phyloP scores from a whole-genome alignment of 1,140 invertebrate species.

The Apis mellifera region DNA sequence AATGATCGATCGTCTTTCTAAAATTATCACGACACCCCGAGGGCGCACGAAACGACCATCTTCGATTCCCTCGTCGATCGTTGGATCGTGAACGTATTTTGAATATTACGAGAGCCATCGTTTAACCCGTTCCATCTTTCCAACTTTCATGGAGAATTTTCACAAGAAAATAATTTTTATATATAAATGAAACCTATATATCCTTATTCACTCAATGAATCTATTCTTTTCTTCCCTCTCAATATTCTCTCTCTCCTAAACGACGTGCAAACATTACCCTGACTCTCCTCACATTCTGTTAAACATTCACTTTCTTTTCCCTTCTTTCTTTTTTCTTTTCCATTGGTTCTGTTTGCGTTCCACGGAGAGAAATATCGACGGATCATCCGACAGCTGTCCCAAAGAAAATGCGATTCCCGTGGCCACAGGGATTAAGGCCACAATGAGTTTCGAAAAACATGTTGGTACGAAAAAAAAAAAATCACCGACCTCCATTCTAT shows the following conservation, averaged over 20 bases:
- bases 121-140: not conserved
- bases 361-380: conserved; percentile 42
- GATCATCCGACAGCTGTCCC: conserved; percentile 52
- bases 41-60: conserved; percentile 58
- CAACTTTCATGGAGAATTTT: not conserved
- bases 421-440: conserved; percentile 43
- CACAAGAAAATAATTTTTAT: not conserved
- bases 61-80: conserved; percentile 39
- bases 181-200: too few species aligned
- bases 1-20: conserved; percentile 53
- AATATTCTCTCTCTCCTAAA: too few species aligned
- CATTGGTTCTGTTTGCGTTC: not conserved
- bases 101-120: conserved; percentile 14
- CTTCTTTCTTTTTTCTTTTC: not conserved
- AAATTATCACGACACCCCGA: conserved; percentile 61
- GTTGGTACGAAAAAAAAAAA: not conserved
- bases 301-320: conserved; percentile 2
- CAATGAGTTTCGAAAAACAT: conserved; percentile 37
- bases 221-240: too few species aligned
- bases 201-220: too few species aligned
- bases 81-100: not conserved
- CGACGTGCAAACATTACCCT: not conserved
- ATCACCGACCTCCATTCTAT: not conserved
- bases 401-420: conserved; percentile 42
- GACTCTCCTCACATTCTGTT: conserved; percentile 28